Conservation (phyloP, 2,113 vertebrate species). For the Dicrurus megarhynchus region DNA sequence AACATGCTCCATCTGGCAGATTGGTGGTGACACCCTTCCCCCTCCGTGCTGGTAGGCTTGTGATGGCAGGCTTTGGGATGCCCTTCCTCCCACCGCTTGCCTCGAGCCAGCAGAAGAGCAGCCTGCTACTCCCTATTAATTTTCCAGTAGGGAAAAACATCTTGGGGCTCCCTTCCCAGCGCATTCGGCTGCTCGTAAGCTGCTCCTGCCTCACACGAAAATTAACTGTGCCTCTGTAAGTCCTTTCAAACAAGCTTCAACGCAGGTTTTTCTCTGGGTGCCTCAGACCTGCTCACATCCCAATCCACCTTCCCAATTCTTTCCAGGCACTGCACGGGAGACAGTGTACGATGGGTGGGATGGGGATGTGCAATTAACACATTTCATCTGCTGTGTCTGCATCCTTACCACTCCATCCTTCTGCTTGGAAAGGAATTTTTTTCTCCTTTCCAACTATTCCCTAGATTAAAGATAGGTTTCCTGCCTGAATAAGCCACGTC, state of each 20-base stretch:
- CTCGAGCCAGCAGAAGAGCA: constrained; percentile 11
- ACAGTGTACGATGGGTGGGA: background rate
- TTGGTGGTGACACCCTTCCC: constrained; percentile 51
- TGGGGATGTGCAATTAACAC: background rate
- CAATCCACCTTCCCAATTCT: background rate
- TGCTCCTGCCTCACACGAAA: background rate
- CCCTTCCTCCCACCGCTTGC: constrained; percentile 22
- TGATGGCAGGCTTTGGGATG: background rate
- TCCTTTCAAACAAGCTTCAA: background rate
- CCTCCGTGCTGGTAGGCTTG: constrained; percentile 11
- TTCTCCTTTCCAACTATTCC: background rate
- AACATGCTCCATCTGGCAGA: constrained; percentile 66
- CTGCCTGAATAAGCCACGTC: background rate
- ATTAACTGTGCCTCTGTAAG: background rate
- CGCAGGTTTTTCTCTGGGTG: background rate
- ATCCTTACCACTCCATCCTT: background rate
- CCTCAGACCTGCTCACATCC: background rate
- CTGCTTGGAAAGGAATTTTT: background rate
- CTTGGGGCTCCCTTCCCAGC: background rate
- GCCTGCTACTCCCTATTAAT: constrained; percentile 57
- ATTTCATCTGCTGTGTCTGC: background rate
- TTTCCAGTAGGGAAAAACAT: constrained; percentile 31
- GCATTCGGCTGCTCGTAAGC: background rate
- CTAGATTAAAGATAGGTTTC: background rate
- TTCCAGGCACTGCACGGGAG: background rate